These are phyloP conservation scores for Lacerta agilis DNA, from an alignment of 2,797 vertebrate species.

Conservation along the genomic window DNA sequence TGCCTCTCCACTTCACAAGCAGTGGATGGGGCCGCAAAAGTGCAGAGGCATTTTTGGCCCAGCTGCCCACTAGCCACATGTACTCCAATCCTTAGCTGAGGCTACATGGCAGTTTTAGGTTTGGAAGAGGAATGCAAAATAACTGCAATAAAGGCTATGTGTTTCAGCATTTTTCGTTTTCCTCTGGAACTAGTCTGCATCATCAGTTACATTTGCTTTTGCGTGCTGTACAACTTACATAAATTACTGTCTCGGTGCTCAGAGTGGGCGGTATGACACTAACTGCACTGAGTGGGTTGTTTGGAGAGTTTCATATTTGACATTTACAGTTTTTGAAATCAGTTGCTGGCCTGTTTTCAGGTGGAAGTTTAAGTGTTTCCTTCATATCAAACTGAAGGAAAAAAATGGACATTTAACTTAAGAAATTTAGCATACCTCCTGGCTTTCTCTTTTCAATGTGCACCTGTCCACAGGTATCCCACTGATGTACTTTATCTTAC, in stretches of 20 bases:
- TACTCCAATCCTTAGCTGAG: not conserved
- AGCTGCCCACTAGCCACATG: not conserved
- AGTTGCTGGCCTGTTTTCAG: not conserved
- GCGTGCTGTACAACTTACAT: not conserved
- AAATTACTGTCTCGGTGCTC: slow-evolving; percentile 7
- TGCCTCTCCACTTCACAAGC: not conserved
- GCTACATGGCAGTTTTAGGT: not conserved
- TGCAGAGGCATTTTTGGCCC: not conserved
- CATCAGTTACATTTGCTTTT: not conserved
- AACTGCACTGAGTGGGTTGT: slow-evolving; percentile 7
- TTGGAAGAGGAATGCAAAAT: not conserved
- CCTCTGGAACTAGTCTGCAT: not conserved
- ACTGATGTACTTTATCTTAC: not conserved
- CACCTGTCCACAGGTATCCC: not conserved
- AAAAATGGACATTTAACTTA: slow-evolving; percentile 11
- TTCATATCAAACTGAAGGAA: slow-evolving; percentile 35
- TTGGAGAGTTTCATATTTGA: slow-evolving; percentile 36
- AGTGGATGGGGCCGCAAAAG: not conserved
- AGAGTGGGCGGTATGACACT: not conserved
- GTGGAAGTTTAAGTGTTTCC: not conserved
- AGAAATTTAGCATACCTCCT: slow-evolving; percentile 11
- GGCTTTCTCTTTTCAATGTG: not conserved
- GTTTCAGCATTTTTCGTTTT: not conserved
- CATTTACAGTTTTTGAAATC: slow-evolving; percentile 31
- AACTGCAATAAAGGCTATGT: not conserved